These are phyloP conservation scores for Melanotaenia maccullochi DNA, from an alignment of 2,797 vertebrate species.

Conservation along the genomic window DNA sequence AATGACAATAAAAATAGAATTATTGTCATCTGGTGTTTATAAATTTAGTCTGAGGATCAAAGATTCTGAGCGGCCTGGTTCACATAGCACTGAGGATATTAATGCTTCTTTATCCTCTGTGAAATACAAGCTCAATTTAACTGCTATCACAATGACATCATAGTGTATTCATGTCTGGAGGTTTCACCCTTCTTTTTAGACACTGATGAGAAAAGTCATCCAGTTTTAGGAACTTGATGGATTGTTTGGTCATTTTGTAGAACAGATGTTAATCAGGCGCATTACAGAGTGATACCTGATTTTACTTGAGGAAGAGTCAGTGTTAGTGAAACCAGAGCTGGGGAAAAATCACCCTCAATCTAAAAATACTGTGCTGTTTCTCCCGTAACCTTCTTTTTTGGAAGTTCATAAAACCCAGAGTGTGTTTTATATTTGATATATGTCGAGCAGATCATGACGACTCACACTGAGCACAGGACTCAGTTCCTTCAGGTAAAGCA, in stretches of 20 bases:
- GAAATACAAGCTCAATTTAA: conserved; percentile 47
- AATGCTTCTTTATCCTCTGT: conserved; percentile 42
- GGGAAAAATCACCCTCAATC: conserved; percentile 77
- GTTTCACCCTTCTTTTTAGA: conserved; percentile 13
- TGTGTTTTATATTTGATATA: conserved; percentile 86
- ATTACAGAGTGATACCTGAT: not conserved
- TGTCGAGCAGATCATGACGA: conserved; percentile 86
- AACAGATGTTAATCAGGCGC: not conserved
- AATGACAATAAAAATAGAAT: conserved; percentile 70
- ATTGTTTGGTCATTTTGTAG: conserved; percentile 12
- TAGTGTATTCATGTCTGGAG: conserved; percentile 11
- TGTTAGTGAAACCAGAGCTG: conserved; percentile 72
- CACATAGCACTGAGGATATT: conserved; percentile 44
- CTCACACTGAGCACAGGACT: conserved; percentile 81
- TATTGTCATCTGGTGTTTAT: conserved; percentile 63
- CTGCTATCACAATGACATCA: conserved; percentile 41
- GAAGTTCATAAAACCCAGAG: conserved; percentile 73
- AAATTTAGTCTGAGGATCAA: conserved; percentile 46
- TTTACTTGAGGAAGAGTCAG: not conserved
- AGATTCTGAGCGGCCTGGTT: conserved; percentile 44
- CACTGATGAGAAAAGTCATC: not conserved
- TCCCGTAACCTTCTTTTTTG: conserved; percentile 65
- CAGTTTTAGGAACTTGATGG: not conserved
- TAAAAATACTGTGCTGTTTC: conserved; percentile 64
- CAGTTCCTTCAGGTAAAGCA: conserved; percentile 86